phyloP scores from a whole-genome alignment of 2,797 vertebrate species.

The Neoniphon sammara region DNA sequence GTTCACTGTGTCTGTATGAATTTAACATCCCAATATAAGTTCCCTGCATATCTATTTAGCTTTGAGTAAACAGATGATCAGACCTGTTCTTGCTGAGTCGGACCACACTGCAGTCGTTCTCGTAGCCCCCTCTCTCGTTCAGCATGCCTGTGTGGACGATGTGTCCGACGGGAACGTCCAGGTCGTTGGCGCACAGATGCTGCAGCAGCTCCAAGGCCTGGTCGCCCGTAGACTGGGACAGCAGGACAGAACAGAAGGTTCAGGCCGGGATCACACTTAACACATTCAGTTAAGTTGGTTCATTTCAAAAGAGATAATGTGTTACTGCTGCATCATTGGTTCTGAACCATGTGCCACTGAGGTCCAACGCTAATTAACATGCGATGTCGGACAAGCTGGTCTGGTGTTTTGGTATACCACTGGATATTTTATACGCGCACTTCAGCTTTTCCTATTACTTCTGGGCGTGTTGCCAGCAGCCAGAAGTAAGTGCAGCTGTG shows the following conservation, averaged over 20 bases:
- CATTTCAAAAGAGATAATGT: background rate
- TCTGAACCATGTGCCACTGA: too few relatives aligned
- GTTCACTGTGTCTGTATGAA: too few relatives aligned
- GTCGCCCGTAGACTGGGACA: conserved; percentile 87
- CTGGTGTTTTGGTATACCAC: too few relatives aligned
- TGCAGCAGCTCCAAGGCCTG: conserved; percentile 92
- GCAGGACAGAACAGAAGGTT: conserved; percentile 29
- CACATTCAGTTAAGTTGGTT: background rate
- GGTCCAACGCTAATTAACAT: too few relatives aligned
- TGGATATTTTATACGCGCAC: too few relatives aligned
- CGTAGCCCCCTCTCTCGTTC: conserved; percentile 93
- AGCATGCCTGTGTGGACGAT: conserved; percentile 99
- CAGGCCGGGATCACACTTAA: background rate
- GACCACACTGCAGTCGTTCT: conserved; percentile 98
- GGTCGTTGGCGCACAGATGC: conserved; percentile 93
- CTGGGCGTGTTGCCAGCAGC: too few relatives aligned
- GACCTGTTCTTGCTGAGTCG: conserved; percentile 96
- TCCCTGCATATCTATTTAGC: background rate
- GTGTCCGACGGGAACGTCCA: conserved; percentile 96
- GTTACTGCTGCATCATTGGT: background rate
- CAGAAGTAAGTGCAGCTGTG: too few relatives aligned
- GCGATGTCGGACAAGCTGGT: too few relatives aligned
- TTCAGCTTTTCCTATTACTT: too few relatives aligned
- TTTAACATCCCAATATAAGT: too few relatives aligned
- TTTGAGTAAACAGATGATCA: background rate